Evolutionary conservation across 2,888 invertebrate genomes (phyloP).

Genomic region (Dryobota labecula): DNA sequence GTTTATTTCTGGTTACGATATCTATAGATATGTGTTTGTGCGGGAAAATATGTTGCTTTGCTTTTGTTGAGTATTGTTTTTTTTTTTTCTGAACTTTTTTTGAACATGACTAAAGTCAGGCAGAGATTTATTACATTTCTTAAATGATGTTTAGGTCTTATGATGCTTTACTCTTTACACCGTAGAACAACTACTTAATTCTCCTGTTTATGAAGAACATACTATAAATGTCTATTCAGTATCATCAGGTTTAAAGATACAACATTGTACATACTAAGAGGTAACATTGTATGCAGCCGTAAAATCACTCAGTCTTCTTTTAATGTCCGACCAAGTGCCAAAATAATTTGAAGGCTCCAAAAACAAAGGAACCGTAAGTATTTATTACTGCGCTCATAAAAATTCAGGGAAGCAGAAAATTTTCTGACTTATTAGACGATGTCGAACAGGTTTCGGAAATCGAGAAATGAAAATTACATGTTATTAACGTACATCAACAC

Average conservation of each 20-base stretch:
- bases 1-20: constrained; percentile 52
- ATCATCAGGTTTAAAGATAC: constrained; percentile 12
- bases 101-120: neutral
- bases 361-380: constrained; percentile 74
- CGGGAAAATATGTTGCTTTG: constrained; percentile 12
- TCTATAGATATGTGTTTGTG: constrained; percentile 3
- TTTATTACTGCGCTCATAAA: constrained; percentile 78
- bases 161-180: neutral
- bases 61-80: neutral
- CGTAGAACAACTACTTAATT: constrained; percentile 18
- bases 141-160: neutral
- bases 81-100: neutral
- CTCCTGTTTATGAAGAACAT: constrained; percentile 3
- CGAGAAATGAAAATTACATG: constrained; percentile 87
- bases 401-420: constrained; percentile 83
- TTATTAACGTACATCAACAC: constrained; percentile 89
- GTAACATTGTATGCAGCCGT: constrained; percentile 31
- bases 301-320: constrained; percentile 47
- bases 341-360: constrained; percentile 59
- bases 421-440: constrained; percentile 82
- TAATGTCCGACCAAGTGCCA: constrained; percentile 54
- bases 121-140: neutral
- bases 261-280: constrained; percentile 21
- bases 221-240: constrained; percentile 30
- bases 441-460: constrained; percentile 87